Evolutionary conservation across 2,113 vertebrate species (phyloP).

Genomic region (Hiodon tergisus): DNA sequence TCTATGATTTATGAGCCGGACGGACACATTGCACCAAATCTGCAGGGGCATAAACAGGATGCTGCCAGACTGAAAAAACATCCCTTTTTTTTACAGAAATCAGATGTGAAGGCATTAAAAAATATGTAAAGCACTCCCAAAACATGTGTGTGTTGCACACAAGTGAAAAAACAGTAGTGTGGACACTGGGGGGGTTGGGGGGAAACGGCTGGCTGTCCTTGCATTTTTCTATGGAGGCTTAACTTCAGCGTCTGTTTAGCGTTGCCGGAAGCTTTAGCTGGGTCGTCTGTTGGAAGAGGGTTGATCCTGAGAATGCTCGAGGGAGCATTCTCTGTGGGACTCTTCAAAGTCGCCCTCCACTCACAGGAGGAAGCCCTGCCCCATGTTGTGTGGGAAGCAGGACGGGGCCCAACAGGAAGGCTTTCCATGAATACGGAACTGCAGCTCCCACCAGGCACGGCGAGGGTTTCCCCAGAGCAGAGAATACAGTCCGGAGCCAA

Average conservation of each 20-base stretch:
- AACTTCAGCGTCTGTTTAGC: constrained; percentile 37
- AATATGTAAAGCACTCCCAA: constrained; percentile 5
- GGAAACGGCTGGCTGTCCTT: neutral
- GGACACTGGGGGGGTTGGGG: neutral
- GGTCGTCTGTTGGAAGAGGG: constrained; percentile 49
- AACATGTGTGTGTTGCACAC: neutral
- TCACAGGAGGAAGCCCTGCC: constrained; percentile 63
- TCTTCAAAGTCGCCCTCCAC: constrained; percentile 58
- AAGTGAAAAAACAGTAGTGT: constrained; percentile 4
- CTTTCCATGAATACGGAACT: constrained; percentile 60
- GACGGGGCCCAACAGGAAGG: constrained; percentile 52
- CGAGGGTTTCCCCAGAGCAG: constrained; percentile 22
- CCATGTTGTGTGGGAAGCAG: constrained; percentile 50
- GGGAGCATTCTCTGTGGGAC: constrained; percentile 45
- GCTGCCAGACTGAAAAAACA: constrained; percentile 26
- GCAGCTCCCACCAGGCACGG: constrained; percentile 32
- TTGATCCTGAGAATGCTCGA: constrained; percentile 49
- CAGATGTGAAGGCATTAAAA: neutral
- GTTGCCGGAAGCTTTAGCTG: constrained; percentile 54
- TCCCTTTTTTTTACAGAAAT: constrained; percentile 14
- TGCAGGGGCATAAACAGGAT: constrained; percentile 30
- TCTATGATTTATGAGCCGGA: constrained; percentile 26
- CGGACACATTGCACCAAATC: neutral
- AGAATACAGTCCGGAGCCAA: constrained; percentile 17
- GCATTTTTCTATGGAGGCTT: constrained; percentile 23